phyloP scores from a whole-genome alignment of 2,888 invertebrate species.

The Rotaria socialis region DNA sequence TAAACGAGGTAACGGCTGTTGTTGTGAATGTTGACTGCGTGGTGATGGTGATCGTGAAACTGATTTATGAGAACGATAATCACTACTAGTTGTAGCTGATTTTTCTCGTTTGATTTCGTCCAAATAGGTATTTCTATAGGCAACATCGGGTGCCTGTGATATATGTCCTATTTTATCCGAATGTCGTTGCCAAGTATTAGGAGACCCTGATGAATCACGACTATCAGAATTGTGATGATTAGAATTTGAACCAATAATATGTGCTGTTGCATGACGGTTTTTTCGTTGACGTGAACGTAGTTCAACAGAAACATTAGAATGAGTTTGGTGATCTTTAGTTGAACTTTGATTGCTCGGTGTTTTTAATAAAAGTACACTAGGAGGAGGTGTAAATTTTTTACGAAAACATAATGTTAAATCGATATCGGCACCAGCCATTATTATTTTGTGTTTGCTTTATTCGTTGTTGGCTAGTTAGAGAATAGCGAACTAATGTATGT shows the following conservation, averaged over 20 bases:
- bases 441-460: not conserved
- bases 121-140: not conserved
- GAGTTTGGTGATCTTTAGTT: not conserved
- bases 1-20: not conserved
- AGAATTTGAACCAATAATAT: not conserved
- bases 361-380: not conserved
- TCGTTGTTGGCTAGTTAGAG: not conserved
- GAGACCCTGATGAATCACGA: not conserved
- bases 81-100: not conserved
- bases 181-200: not conserved
- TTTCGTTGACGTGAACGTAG: not conserved
- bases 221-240: too few relatives aligned
- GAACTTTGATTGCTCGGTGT: not conserved
- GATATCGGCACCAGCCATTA: not conserved
- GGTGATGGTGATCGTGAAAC: not conserved
- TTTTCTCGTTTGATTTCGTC: not conserved
- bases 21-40: not conserved
- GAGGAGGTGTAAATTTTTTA: not conserved
- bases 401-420: not conserved
- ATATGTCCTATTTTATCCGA: not conserved
- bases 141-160: not conserved
- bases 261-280: not conserved
- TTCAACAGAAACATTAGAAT: not conserved
- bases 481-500: not conserved
- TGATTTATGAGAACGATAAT: not conserved